Evolutionary conservation across 2,113 vertebrate species (phyloP).

Genomic region (Bos taurus): DNA sequence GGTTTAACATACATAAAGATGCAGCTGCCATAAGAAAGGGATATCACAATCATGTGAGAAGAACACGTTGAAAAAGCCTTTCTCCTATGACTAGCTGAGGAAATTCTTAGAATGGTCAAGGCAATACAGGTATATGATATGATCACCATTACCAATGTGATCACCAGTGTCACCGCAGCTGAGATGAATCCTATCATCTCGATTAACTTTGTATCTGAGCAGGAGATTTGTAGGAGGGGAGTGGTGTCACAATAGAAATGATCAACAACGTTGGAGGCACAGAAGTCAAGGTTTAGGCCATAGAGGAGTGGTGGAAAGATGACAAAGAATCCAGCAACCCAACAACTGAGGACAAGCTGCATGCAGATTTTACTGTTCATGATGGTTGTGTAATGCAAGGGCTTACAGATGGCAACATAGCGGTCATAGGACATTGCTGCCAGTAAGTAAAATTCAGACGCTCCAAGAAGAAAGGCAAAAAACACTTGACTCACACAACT

Average conservation of each 20-base stretch:
- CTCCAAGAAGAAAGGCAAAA: constrained; percentile 48
- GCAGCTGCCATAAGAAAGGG: too few relatives aligned
- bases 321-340: constrained; percentile 36
- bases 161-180: constrained; percentile 43
- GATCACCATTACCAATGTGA: constrained; percentile 43
- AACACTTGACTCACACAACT: constrained; percentile 44
- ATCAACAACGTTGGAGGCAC: constrained; percentile 41
- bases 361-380: constrained; percentile 52
- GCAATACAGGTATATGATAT: constrained; percentile 46
- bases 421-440: constrained; percentile 13
- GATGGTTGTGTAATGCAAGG: constrained; percentile 63
- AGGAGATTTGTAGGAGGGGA: constrained; percentile 62
- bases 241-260: constrained; percentile 62
- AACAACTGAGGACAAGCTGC: constrained; percentile 34
- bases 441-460: constrained; percentile 55
- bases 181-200: constrained; percentile 57
- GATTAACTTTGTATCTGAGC: constrained; percentile 39
- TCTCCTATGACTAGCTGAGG: constrained; percentile 43
- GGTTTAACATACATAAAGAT: too few relatives aligned
- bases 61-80: too few relatives aligned
- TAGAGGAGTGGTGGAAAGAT: constrained; percentile 52
- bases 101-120: constrained; percentile 46
- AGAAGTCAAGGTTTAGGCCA: constrained; percentile 53
- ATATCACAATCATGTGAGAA: too few relatives aligned
- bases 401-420: constrained; percentile 59